These are phyloP conservation scores for Tragopan temminckii DNA, from an alignment of 2,797 vertebrate genomes.

Conservation along the genomic window DNA sequence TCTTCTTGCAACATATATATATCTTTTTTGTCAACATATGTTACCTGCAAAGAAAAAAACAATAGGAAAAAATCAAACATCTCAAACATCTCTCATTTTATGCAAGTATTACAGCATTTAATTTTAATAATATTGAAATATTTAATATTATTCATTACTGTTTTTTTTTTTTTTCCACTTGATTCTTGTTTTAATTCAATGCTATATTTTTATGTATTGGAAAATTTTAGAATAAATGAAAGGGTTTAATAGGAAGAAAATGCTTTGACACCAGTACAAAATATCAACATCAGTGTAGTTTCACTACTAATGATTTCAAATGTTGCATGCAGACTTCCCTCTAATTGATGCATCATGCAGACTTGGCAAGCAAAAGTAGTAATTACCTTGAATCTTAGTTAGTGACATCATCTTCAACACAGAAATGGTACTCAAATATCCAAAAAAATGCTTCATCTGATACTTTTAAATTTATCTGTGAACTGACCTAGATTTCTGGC, in stretches of 20 bases:
- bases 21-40: neutral
- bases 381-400: conserved; percentile 3
- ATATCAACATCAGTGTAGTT: neutral
- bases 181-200: neutral
- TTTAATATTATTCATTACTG: neutral
- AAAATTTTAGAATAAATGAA: rapidly evolving
- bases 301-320: neutral
- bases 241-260: neutral
- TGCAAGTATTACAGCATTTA: neutral
- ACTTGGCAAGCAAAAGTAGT: neutral
- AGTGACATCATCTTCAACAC: neutral
- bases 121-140: neutral
- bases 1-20: neutral
- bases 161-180: neutral
- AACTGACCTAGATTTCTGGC: neutral
- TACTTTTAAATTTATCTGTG: neutral
- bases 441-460: neutral
- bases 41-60: neutral
- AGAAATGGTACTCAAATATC: neutral
- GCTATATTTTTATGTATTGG: neutral
- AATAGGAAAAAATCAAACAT: neutral
- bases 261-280: neutral
- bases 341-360: neutral
- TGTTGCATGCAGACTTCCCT: neutral
- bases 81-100: neutral